Conservation (phyloP, 2,797 vertebrate species). For the Psittacula echo region DNA sequence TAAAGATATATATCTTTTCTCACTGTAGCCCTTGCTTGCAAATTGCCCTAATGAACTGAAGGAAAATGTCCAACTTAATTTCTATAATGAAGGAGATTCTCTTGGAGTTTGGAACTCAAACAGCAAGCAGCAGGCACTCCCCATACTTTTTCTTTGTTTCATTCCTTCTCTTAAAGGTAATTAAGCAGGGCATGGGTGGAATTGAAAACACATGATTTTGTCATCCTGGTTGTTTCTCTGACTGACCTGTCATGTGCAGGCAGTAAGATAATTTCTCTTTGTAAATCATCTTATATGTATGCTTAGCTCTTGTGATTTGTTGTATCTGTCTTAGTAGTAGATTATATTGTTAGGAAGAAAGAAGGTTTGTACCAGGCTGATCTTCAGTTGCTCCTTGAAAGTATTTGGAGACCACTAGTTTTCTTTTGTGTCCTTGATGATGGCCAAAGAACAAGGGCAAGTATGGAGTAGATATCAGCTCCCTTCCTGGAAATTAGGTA, state of each 20-base stretch:
- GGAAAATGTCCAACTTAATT: background rate
- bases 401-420: background rate
- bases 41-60: background rate
- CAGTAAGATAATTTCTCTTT: background rate
- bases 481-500: background rate
- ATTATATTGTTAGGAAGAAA: background rate
- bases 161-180: background rate
- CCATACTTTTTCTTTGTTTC: background rate
- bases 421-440: background rate
- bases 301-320: background rate
- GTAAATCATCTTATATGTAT: background rate
- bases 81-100: slow-evolving; percentile 83
- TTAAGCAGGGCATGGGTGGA: fast-evolving
- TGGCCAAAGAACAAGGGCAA: background rate
- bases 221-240: background rate
- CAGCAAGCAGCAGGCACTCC: slow-evolving; percentile 78
- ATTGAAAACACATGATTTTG: background rate
- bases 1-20: background rate
- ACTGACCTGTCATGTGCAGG: background rate
- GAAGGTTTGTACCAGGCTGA: background rate
- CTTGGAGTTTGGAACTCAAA: slow-evolving; percentile 81
- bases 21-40: background rate
- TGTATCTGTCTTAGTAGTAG: background rate
- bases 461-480: background rate
- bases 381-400: background rate